A percentile compares a stretch with the other conserved stretches of the same genome.
These are phyloP conservation scores for Phenganax stokvisi DNA, from an alignment of 92 coral and sea anemone species.

Conservation along the genomic window DNA sequence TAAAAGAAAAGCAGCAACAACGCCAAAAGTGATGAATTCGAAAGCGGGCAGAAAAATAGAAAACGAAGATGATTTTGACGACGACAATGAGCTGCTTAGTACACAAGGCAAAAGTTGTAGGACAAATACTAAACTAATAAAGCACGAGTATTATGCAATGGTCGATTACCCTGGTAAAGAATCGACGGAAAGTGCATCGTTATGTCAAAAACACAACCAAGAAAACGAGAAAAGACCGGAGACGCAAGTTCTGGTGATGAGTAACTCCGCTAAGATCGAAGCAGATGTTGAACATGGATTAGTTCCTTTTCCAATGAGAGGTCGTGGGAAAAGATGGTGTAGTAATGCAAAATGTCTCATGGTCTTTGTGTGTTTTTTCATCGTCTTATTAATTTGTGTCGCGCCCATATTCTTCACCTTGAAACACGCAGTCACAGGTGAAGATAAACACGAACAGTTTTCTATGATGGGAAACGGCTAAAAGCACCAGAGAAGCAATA, in stretches of 20 bases:
- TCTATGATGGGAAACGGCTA: background rate
- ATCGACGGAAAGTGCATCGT: background rate
- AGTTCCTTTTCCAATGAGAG: background rate
- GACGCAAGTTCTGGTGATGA: background rate
- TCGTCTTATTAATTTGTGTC: background rate
- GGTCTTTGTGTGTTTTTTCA: background rate
- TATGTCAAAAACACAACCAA: conserved; percentile 1
- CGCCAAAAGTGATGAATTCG: background rate
- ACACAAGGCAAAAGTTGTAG: background rate
- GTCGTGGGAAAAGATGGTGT: conserved; percentile 6
- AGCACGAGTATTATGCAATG: background rate
- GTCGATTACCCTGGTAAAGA: background rate
- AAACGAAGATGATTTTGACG: background rate
- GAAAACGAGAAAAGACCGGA: background rate
- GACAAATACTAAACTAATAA: conserved; percentile 1
- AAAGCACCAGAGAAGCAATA: background rate
- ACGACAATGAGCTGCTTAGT: background rate
- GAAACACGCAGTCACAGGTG: background rate
- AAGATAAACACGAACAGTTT: conserved; percentile 13
- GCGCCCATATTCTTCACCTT: conserved; percentile 6
- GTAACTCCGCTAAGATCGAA: conserved; percentile 2
- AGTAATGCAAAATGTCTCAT: conserved; percentile 17
- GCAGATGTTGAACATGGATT: conserved; percentile 5
- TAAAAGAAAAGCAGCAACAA: background rate
- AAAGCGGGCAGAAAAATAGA: background rate